Percentiles rank a stretch among this genome's conserved stretches.
These are phyloP conservation scores for Cirrhinus mrigala DNA, from an alignment of 2,797 vertebrate species.

Conservation along the genomic window DNA sequence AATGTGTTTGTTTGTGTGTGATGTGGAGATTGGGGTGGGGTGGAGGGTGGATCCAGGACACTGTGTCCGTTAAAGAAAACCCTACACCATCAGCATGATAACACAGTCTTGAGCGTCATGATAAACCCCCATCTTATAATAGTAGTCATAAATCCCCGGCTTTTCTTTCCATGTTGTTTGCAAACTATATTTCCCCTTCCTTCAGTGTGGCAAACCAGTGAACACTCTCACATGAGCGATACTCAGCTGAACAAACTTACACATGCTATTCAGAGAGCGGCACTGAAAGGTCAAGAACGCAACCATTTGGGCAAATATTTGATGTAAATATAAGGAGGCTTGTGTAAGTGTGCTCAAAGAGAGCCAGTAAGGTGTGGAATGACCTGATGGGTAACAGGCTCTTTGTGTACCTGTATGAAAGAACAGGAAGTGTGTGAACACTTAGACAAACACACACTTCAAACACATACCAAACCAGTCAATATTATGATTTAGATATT, in stretches of 20 bases:
- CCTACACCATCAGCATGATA: conserved; percentile 37
- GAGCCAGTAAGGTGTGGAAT: conserved; percentile 61
- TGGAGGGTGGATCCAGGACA: background rate
- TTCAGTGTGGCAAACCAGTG: conserved; percentile 11
- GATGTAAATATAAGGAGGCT: conserved; percentile 30
- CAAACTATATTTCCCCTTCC: background rate
- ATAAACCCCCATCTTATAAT: conserved; percentile 21
- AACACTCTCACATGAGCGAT: conserved; percentile 26
- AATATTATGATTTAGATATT: background rate
- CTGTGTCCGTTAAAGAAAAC: conserved; percentile 21
- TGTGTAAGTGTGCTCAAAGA: conserved; percentile 38
- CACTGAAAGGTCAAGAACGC: conserved; percentile 41
- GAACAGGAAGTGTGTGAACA: background rate
- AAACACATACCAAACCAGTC: background rate
- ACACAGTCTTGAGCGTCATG: conserved; percentile 37
- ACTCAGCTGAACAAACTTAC: conserved; percentile 15
- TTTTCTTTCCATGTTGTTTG: conserved; percentile 14
- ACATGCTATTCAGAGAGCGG: conserved; percentile 36
- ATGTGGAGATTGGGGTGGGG: background rate
- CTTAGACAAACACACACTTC: conserved; percentile 10
- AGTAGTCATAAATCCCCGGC: background rate
- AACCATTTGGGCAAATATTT: conserved; percentile 51
- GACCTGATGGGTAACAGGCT: conserved; percentile 27
- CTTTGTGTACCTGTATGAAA: conserved; percentile 40
- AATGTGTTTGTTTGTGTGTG: conserved; percentile 18